A percentile compares a stretch with the other conserved stretches of the same genome.
Conservation (phyloP, 35 echinoderm and acorn worm genomes). For the Apostichopus californicus region DNA sequence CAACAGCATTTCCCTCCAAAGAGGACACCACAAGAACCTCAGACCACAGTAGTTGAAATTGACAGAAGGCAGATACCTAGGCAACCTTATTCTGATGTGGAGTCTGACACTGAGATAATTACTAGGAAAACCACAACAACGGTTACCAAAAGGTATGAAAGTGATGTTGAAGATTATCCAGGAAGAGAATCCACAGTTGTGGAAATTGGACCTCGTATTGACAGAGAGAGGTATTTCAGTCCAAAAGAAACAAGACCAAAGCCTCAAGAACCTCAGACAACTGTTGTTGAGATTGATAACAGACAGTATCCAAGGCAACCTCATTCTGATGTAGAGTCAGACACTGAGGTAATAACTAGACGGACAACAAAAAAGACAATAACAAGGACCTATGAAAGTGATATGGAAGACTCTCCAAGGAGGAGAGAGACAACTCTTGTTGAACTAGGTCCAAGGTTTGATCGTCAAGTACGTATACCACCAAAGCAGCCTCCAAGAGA, state of each 20-base stretch:
- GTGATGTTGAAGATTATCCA: slow-evolving; percentile 55
- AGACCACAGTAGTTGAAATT: slow-evolving; percentile 49
- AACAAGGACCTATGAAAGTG: slow-evolving; percentile 56
- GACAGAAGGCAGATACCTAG: slow-evolving; percentile 36
- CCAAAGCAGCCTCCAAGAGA: slow-evolving; percentile 1
- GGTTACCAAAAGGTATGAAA: slow-evolving; percentile 49
- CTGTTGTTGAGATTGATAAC: slow-evolving; percentile 34
- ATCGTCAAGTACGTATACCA: slow-evolving; percentile 34
- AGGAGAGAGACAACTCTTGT: slow-evolving; percentile 46
- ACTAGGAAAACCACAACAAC: slow-evolving; percentile 44
- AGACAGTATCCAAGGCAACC: slow-evolving; percentile 31
- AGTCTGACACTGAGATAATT: slow-evolving; percentile 58
- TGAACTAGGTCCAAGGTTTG: slow-evolving; percentile 28
- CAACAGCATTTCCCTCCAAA: slow-evolving; percentile 24
- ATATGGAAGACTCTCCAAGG: slow-evolving; percentile 54
- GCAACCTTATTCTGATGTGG: slow-evolving; percentile 52
- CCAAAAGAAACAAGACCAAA: slow-evolving; percentile 23
- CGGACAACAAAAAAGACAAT: slow-evolving; percentile 38
- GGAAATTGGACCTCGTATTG: slow-evolving; percentile 43
- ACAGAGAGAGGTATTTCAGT: slow-evolving; percentile 13
- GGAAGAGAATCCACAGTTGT: slow-evolving; percentile 55
- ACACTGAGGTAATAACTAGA: slow-evolving; percentile 56
- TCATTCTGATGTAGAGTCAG: slow-evolving; percentile 55
- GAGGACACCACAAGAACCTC: background rate
- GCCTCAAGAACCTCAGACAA: slow-evolving; percentile 31